Evolutionary conservation across 2,888 invertebrate species (phyloP), one percentile per base, ranked within the genome.

Genomic region (Plebejus melissa): DNA sequence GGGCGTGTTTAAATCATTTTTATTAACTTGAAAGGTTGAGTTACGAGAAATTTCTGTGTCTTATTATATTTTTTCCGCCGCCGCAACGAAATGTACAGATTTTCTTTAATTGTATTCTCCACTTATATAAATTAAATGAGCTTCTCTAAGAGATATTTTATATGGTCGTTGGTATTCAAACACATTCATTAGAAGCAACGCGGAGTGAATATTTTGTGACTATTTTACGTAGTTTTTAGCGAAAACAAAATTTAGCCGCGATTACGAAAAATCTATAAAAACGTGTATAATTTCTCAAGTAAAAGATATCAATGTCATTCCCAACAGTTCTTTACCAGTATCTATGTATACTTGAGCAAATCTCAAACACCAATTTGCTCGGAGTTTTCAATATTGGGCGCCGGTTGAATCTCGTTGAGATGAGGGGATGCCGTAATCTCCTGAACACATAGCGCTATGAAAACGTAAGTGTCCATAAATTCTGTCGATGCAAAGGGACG

Each of bases 1-100:
- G 90, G 90, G 90, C 86, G 85, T 87, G 81, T 87, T 89, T 91
- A 91, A 91, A 91, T 91, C 90, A 91, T 91, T 90, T 91, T 91
- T 91, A 91, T 91, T 88, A 90, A 91, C 88, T 90, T 87, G 87
- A 87, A 90, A 90, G 90, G 90, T 90, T 87, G 87, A 85, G 90
- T 90, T 91, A 90, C 90, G 90, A 86, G 38, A 54, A 54, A 16
- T 54, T 54, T 54, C 75, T 70, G 75, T 22, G 57, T 58, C 57
- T 75, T 70, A 70, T 75, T 22, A 70, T 70, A 70, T 75, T 22
- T 57, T 75, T 75, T 70, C n/a, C n/a, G 75, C 22, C 22, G 41
- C 70, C 38, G 70, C 54, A 50, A 46, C 41, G 76, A 57, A 75
- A 75, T 28, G 65, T 65, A 69, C 54, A 70, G 57, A 54, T 50